Conservation (phyloP, 30 jellyfish, hydroid and myxozoan species). For the Pseudorhiza aurosa region DNA sequence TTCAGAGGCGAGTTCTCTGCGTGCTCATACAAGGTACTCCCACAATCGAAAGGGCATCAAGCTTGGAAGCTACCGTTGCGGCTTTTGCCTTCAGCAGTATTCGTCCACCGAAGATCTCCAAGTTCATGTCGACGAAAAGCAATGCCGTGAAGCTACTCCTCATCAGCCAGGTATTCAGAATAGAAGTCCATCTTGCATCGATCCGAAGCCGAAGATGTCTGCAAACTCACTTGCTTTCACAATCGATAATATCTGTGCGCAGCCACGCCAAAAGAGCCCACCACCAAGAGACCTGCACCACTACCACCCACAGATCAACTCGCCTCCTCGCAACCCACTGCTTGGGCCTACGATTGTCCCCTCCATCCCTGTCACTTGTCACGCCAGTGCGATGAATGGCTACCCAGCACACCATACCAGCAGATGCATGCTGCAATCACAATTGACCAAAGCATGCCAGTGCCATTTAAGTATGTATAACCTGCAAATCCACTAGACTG, state of each 20-base stretch:
- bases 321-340: slow-evolving; percentile 3
- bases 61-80: slow-evolving; percentile 77
- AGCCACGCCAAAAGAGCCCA: slow-evolving; percentile 3
- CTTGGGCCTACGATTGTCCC: slow-evolving; percentile 3
- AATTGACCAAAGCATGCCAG: slow-evolving; percentile 19
- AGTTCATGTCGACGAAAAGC: slow-evolving; percentile 44
- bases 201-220: slow-evolving; percentile 32
- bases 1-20: slow-evolving; percentile 77
- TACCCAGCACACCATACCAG: not conserved
- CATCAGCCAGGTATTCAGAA: not conserved
- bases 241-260: slow-evolving; percentile 64
- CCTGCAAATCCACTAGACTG: slow-evolving; percentile 18
- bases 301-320: not conserved
- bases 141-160: not conserved
- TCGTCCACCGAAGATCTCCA: slow-evolving; percentile 57
- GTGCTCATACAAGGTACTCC: slow-evolving; percentile 98
- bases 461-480: slow-evolving; percentile 24
- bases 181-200: not conserved
- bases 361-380: slow-evolving; percentile 12
- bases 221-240: slow-evolving; percentile 73
- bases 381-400: slow-evolving; percentile 4
- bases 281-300: not conserved
- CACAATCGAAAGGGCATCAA: slow-evolving; percentile 88
- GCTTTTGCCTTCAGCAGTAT: slow-evolving; percentile 67
- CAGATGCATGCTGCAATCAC: slow-evolving; percentile 8